Evolutionary conservation across 2,113 vertebrate genomes (phyloP).

Genomic region (Notarius lentiginosus): DNA sequence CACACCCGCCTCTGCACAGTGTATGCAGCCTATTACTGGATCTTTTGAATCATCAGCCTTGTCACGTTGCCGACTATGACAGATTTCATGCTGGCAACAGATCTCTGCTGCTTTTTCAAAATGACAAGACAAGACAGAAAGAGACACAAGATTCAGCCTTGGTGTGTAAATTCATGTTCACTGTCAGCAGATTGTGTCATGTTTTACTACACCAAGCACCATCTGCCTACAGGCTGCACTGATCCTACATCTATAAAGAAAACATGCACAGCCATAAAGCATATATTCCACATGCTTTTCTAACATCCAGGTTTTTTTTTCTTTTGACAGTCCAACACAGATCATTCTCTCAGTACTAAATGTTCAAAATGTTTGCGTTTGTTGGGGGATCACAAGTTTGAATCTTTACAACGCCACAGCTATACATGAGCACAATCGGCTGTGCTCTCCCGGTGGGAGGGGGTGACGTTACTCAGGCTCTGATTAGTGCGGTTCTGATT

Average conservation of each 20-base stretch:
- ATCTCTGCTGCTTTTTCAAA: not conserved
- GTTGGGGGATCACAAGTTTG: not conserved
- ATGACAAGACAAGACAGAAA: not conserved
- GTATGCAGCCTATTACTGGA: not conserved
- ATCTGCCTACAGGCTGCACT: not conserved
- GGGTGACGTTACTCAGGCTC: not conserved
- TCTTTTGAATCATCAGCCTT: not conserved
- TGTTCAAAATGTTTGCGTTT: not conserved
- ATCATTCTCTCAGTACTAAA: not conserved
- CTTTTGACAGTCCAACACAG: not conserved
- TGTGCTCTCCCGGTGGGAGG: not conserved
- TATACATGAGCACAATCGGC: not conserved
- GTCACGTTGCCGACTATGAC: not conserved
- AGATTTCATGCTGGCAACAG: not conserved
- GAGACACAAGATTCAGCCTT: not conserved
- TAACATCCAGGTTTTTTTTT: not conserved
- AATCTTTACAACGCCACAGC: not conserved
- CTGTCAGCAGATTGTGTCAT: not conserved
- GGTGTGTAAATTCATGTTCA: not conserved
- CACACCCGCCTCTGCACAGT: not conserved
- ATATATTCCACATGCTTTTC: not conserved
- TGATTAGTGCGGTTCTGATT: not conserved
- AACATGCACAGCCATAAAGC: not conserved
- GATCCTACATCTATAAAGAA: not conserved
- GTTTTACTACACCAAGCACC: not conserved